These are phyloP conservation scores for Stegostoma tigrinum DNA, from an alignment of 2,113 vertebrate species.

Conservation along the genomic window DNA sequence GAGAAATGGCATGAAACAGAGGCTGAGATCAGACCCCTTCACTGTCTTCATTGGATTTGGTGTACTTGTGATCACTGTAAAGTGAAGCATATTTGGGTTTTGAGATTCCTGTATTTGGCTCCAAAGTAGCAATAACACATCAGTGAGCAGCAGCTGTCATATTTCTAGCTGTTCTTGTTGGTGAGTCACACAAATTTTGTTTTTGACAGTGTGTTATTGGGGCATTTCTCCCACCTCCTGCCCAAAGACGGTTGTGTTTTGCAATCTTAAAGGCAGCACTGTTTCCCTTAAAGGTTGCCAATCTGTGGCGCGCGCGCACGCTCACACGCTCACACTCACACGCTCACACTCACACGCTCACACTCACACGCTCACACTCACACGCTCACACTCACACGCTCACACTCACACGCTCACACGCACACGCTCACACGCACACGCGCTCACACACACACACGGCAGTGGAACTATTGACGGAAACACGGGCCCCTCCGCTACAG, in stretches of 20 bases:
- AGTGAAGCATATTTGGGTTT: neutral
- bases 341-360: too few relatives aligned
- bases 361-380: too few relatives aligned
- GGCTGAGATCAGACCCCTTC: neutral
- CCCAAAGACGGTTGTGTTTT: neutral
- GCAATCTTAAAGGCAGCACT: neutral
- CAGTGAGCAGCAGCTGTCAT: neutral
- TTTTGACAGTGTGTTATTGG: neutral
- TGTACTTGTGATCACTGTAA: neutral
- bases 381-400: too few relatives aligned
- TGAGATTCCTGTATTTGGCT: neutral
- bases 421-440: too few relatives aligned
- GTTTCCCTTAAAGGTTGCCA: neutral
- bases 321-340: too few relatives aligned
- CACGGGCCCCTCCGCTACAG: neutral
- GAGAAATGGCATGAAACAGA: too few relatives aligned
- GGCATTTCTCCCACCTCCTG: neutral
- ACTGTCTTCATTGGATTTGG: neutral
- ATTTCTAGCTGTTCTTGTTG: neutral
- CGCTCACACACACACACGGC: neutral
- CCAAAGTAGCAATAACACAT: neutral
- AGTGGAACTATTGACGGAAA: neutral
- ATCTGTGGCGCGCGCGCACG: neutral
- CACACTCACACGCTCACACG: too few relatives aligned
- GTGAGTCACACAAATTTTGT: neutral